Conservation (phyloP, 1,140 invertebrate species). For the Caerostris darwini region DNA sequence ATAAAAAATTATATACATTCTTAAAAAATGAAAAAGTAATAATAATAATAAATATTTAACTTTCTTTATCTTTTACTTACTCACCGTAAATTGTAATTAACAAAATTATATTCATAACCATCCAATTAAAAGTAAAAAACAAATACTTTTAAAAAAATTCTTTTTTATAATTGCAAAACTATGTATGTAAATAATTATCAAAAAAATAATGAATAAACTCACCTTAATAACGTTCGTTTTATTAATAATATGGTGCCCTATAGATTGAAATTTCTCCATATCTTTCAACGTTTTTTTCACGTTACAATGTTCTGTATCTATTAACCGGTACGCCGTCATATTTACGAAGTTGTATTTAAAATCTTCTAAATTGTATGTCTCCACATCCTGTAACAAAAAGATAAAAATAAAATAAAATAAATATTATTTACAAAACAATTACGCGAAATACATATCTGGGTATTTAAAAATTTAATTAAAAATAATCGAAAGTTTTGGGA, state of each 20-base stretch:
- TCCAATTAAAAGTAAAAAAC: no score
- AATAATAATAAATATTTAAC: no score
- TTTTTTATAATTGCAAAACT: no score
- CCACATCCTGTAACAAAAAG: conserved; percentile 87
- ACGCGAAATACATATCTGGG: no score
- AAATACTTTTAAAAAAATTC: no score
- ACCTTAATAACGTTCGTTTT: conserved; percentile 88
- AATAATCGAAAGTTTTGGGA: no score
- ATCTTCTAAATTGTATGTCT: conserved; percentile 94
- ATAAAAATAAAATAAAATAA: background rate
- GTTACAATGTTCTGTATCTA: conserved; percentile 89
- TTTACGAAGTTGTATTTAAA: conserved; percentile 97
- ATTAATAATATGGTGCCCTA: conserved; percentile 89
- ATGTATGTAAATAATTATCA: background rate
- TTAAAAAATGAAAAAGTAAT: no score
- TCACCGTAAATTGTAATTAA: no score
- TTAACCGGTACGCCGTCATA: conserved; percentile 94
- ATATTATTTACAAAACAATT: no score
- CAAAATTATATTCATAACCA: no score
- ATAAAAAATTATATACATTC: no score
- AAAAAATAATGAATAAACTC: conserved; percentile 78
- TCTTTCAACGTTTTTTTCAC: conserved; percentile 89
- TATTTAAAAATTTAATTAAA: background rate
- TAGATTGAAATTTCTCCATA: conserved; percentile 92
- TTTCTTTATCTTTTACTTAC: no score